phyloP scores from a whole-genome alignment of 2,113 vertebrate genomes.

The Chlorodrepanis virens region DNA sequence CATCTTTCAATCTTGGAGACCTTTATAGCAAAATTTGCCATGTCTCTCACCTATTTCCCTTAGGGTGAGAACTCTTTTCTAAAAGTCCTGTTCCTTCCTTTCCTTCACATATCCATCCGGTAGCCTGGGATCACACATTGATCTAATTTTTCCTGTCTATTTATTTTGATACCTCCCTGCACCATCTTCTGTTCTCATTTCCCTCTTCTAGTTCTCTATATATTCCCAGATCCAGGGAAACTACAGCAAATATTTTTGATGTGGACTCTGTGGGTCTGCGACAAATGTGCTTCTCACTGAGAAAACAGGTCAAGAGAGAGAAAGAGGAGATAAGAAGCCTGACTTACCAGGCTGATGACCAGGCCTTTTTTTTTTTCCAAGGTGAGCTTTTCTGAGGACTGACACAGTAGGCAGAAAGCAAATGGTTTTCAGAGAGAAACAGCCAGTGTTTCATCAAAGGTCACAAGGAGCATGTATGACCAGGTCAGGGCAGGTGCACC shows the following conservation, averaged over 20 bases:
- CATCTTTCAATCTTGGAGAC: background rate
- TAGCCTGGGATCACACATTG: background rate
- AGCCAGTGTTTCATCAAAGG: background rate
- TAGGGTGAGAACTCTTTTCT: background rate
- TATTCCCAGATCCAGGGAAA: background rate
- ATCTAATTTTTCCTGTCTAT: background rate
- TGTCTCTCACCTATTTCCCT: background rate
- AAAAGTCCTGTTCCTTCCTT: background rate
- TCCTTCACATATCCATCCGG: background rate
- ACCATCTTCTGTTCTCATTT: background rate
- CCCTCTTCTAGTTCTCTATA: background rate
- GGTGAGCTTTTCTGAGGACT: background rate
- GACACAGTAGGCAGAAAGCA: background rate
- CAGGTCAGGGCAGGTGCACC: background rate
- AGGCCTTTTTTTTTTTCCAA: background rate
- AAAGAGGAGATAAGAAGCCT: background rate
- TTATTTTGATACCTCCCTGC: background rate
- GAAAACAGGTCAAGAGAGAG: background rate
- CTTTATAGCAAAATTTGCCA: background rate
- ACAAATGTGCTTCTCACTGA: background rate
- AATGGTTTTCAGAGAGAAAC: background rate
- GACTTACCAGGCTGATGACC: background rate
- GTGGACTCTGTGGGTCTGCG: background rate
- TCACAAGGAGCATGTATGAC: background rate
- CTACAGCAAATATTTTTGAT: background rate